Evolutionary conservation across 2,797 vertebrate genomes (phyloP).

Genomic region (Eulemur rubriventer): DNA sequence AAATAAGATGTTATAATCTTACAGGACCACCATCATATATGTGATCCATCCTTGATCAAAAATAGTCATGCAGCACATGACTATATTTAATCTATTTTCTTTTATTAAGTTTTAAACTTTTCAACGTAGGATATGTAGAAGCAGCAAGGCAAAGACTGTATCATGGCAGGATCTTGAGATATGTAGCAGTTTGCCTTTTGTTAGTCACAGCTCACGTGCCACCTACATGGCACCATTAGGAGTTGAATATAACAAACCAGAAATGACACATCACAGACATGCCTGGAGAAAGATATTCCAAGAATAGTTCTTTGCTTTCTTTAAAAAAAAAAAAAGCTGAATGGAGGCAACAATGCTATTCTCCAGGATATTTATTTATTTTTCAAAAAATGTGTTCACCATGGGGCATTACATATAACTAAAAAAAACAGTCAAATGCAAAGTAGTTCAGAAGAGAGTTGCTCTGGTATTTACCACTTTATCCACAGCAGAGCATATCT

Average conservation of each 20-base stretch:
- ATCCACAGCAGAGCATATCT: not conserved
- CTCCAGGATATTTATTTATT: not conserved
- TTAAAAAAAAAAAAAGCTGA: not conserved
- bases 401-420: not conserved
- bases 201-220: not conserved
- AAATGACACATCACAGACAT: not conserved
- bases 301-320: not conserved
- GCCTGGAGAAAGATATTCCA: not conserved
- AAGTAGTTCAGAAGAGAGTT: not conserved
- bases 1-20: not conserved
- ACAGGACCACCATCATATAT: too few relatives aligned
- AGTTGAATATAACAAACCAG: not conserved
- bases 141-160: not conserved
- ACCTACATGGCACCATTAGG: not conserved
- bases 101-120: not conserved
- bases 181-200: not conserved
- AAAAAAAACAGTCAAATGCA: not conserved
- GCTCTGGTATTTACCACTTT: not conserved
- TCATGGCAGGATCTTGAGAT: not conserved
- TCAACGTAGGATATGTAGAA: not conserved
- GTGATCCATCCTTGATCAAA: not conserved
- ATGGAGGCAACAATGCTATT: not conserved
- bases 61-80: not conserved
- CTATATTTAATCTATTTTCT: not conserved
- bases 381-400: not conserved